Percentiles rank a stretch among this genome's conserved stretches.
Evolutionary conservation across 1,140 invertebrate genomes (phyloP).

Genomic region (Melipona quadrifasciata): DNA sequence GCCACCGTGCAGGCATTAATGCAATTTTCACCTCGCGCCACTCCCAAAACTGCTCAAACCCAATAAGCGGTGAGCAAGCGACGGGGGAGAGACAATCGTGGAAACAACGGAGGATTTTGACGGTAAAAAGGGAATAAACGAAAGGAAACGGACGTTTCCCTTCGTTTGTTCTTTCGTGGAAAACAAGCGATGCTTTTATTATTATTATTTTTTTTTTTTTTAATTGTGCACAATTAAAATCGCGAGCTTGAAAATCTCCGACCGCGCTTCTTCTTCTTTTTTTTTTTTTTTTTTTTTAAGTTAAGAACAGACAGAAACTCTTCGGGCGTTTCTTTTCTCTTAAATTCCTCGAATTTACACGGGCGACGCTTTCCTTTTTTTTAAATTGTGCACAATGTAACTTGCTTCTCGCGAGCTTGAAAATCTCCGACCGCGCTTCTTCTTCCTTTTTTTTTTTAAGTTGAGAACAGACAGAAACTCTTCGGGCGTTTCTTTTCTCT

Average conservation of each 20-base stretch:
- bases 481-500: too few species aligned
- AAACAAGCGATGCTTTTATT: too few species aligned
- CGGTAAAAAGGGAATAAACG: not conserved
- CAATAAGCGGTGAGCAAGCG: slow-evolving; percentile 3
- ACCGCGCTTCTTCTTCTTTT: not conserved
- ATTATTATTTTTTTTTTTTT: too few species aligned
- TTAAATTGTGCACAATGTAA: too few species aligned
- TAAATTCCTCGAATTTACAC: not conserved
- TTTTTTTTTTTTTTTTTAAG: too few species aligned
- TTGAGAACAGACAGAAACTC: too few species aligned
- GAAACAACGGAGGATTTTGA: not conserved
- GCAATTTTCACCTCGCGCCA: not conserved
- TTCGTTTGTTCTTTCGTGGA: not conserved
- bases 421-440: not conserved
- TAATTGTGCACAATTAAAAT: not conserved
- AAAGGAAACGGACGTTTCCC: not conserved
- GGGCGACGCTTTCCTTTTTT: too few species aligned
- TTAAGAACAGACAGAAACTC: too few species aligned
- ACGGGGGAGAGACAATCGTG: not conserved
- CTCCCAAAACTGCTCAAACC: not conserved
- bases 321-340: not conserved
- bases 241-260: not conserved
- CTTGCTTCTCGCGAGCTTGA: not conserved
- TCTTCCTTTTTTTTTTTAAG: not conserved
- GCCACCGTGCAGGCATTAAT: not conserved